Evolutionary conservation across 2,113 vertebrate genomes (phyloP).

Genomic region (Vulpes lagopus): DNA sequence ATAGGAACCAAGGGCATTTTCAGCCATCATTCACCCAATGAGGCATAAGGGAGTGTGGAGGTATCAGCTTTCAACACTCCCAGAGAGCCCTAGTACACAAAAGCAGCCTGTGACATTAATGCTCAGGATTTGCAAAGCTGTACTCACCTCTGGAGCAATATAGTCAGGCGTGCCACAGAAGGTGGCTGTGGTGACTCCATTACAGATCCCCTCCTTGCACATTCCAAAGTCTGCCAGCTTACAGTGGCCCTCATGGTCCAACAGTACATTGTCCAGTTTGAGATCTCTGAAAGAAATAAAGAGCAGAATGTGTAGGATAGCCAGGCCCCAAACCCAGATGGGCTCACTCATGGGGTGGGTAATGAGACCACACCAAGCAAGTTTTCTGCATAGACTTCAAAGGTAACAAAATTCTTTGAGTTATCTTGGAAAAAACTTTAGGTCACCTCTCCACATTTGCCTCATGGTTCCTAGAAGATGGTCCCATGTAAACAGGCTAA

Average conservation of each 20-base stretch:
- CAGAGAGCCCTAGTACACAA: neutral
- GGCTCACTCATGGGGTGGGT: accelerated
- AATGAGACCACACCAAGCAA: neutral
- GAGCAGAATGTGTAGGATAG: neutral
- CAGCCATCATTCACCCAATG: neutral
- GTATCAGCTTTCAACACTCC: neutral
- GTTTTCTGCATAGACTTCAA: neutral
- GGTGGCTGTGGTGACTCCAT: conserved; percentile 93
- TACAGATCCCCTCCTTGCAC: conserved; percentile 97
- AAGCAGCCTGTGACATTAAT: neutral
- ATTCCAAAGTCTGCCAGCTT: conserved; percentile 99
- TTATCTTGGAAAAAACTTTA: neutral
- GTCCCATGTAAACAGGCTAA: neutral
- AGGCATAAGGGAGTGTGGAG: neutral
- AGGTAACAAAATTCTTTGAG: neutral
- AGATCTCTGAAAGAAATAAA: conserved; percentile 92
- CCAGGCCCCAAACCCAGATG: neutral
- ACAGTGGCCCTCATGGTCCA: conserved; percentile 98
- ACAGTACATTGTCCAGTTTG: conserved; percentile 97
- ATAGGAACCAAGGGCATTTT: neutral
- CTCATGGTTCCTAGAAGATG: neutral
- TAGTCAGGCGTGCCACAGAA: conserved; percentile 99
- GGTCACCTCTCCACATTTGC: neutral
- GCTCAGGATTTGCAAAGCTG: neutral
- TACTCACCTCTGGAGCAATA: conserved; percentile 96